Base-by-base conservation (phyloP, 2,888 invertebrate species). In the Listrodromus nycthemerus region DNA sequence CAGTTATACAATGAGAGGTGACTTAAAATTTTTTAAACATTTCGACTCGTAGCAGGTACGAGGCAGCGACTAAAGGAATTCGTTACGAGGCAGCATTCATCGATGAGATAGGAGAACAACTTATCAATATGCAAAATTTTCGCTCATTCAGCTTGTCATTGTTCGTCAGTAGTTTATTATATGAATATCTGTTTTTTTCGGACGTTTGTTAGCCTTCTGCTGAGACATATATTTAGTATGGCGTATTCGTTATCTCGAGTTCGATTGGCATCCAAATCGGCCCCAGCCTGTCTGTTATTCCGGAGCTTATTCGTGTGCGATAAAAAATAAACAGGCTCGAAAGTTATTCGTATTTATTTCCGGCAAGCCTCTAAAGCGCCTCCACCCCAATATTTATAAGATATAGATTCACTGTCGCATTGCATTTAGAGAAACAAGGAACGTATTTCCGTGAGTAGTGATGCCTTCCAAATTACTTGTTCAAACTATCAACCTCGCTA, bases 81-180 rank as follows among this genome's bases (percentile, higher is more conserved):
- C 71, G 73, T 73, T 79, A 71, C 73, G 41, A 37, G 45, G 16
- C 66, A 66, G 41, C 55, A 52, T 71, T 30, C 55, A 21, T 45
- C 16, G 45, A 24, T 30, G 19, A 27, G 61, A 67, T 24, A 19
- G 16, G n/a, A 37, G 52, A 19, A 33, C 33, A 24, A 37, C 45
- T 27, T 19, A 27, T 7, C 41, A 21, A 16, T 30, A 27, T 67
- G 52, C 45, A 66, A 66, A 76, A 13, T 58, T 45, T n/a, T 55
- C 37, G 21, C 0, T 55, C 52, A 33, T 55, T 50, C 37, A 71
- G 52, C 45, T 66, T 66, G 24, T 3, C 16, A 19, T n/a, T n/a
- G n/a, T n/a, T n/a, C n/a, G n/a, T n/a, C 71, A 61, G 61, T 52
- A 78, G 33, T 16, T 63, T 21, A 13, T 37, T 24, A 55, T 24